phyloP scores from a whole-genome alignment of 2,888 invertebrate genomes.

The Drosophila nr. fundita region DNA sequence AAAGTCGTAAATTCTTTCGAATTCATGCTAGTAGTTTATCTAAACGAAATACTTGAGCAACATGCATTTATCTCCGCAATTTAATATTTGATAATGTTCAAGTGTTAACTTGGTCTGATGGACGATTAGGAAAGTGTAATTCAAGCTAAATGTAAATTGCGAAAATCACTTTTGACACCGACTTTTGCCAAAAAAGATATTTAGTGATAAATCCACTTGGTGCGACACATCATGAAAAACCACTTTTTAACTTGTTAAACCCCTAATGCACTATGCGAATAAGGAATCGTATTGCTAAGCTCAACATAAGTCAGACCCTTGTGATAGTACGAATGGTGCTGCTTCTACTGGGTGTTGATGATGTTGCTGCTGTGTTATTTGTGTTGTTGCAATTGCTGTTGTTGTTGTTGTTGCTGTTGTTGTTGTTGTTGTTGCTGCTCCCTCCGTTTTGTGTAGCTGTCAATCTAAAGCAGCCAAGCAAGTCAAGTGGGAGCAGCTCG shows the following conservation, averaged over 20 bases:
- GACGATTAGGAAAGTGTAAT: conserved; percentile 30
- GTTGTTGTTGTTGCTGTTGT: neutral
- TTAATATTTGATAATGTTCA: conserved; percentile 4
- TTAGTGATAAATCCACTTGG: conserved; percentile 69
- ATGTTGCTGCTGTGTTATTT: conserved; percentile 12
- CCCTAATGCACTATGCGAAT: conserved; percentile 54
- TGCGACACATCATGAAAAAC: conserved; percentile 71
- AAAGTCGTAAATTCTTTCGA: neutral
- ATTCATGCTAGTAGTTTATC: neutral
- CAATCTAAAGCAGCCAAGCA: conserved; percentile 46
- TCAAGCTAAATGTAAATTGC: conserved; percentile 50
- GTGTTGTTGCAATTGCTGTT: conserved; percentile 18
- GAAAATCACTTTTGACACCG: conserved; percentile 63
- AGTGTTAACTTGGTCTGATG: neutral
- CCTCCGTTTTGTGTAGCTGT: conserved; percentile 45
- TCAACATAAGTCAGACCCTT: conserved; percentile 37
- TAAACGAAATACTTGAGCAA: neutral
- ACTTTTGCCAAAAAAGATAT: conserved; percentile 54
- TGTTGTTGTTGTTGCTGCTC: conserved; percentile 13
- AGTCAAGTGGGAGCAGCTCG: conserved; percentile 41
- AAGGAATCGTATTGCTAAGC: conserved; percentile 59
- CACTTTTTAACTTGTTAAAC: conserved; percentile 64
- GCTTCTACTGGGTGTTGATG: conserved; percentile 9
- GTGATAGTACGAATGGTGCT: conserved; percentile 21
- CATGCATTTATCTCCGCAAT: conserved; percentile 5